phyloP scores from a whole-genome alignment of 2,113 vertebrate genomes.

The Mormyrus iriodes region DNA sequence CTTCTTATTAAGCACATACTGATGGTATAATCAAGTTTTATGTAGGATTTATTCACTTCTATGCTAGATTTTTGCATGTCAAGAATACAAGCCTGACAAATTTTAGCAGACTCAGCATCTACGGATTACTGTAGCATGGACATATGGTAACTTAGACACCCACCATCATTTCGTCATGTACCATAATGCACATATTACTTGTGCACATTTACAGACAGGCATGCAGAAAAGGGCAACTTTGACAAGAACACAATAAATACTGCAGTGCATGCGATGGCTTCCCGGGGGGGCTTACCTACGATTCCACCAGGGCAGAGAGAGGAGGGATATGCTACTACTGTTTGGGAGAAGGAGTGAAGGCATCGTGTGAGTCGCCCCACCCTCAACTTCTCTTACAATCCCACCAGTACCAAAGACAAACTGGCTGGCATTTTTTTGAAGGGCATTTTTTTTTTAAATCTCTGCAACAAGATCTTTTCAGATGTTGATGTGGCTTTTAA shows the following conservation, averaged over 20 bases:
- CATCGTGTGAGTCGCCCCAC: slow-evolving; percentile 18
- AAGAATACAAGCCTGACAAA: too few relatives aligned
- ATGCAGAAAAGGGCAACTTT: neutral
- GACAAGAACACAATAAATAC: neutral
- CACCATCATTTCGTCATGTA: neutral
- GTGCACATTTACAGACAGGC: neutral
- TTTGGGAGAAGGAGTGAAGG: slow-evolving; percentile 35
- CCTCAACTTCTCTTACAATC: neutral
- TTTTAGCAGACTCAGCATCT: neutral
- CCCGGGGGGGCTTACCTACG: slow-evolving; percentile 55
- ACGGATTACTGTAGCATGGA: neutral
- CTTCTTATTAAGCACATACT: neutral
- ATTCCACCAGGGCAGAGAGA: slow-evolving; percentile 59
- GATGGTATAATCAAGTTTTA: too few relatives aligned
- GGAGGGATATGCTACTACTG: slow-evolving; percentile 65
- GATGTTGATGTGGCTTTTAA: neutral
- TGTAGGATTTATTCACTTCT: too few relatives aligned
- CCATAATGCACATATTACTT: neutral
- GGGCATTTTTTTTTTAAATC: neutral
- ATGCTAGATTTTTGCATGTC: too few relatives aligned
- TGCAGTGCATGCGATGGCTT: neutral
- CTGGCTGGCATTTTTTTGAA: neutral
- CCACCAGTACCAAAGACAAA: neutral
- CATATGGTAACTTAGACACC: neutral
- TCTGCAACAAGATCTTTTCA: neutral